Percentiles rank a stretch among this genome's conserved stretches.
phyloP scores from a whole-genome alignment of 2,888 invertebrate species.

The Gymnoscelis rufifasciata region DNA sequence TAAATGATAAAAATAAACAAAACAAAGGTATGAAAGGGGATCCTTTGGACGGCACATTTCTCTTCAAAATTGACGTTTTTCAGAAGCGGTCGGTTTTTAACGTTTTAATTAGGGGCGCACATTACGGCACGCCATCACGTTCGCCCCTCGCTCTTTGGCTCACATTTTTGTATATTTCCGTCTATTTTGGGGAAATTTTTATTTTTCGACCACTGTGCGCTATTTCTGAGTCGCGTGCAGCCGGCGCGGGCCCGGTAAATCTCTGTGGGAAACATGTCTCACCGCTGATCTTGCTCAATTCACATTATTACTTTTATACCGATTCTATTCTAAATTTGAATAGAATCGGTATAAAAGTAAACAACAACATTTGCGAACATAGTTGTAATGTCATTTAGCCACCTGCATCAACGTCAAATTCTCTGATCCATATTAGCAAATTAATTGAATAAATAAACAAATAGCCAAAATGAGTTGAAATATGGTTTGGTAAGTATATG shows the following conservation, averaged over 20 bases:
- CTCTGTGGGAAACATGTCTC: slow-evolving; percentile 74
- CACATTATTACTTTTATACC: slow-evolving; percentile 32
- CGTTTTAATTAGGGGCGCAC: slow-evolving; percentile 79
- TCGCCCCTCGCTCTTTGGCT: slow-evolving; percentile 74
- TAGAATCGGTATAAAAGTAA: neutral
- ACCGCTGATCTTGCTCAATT: slow-evolving; percentile 43
- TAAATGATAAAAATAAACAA: slow-evolving; percentile 64
- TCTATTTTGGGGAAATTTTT: slow-evolving; percentile 77
- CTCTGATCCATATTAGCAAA: too few relatives aligned
- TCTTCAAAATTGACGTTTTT: slow-evolving; percentile 78
- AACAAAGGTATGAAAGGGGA: slow-evolving; percentile 68
- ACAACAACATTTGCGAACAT: too few relatives aligned
- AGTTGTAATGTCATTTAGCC: too few relatives aligned
- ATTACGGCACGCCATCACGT: slow-evolving; percentile 76
- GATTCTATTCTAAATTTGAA: slow-evolving; percentile 26
- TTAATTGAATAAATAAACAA: too few relatives aligned
- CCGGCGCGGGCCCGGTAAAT: slow-evolving; percentile 72
- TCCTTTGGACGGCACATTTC: slow-evolving; percentile 74
- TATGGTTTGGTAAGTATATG: too few relatives aligned
- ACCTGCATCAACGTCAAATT: too few relatives aligned
- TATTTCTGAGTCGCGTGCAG: slow-evolving; percentile 77
- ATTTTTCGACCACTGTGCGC: slow-evolving; percentile 77
- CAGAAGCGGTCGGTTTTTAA: slow-evolving; percentile 77
- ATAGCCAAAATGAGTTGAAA: too few relatives aligned
- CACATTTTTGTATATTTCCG: slow-evolving; percentile 78